phyloP scores from a whole-genome alignment of 2,113 vertebrate genomes.

The Caranx melampygus region DNA sequence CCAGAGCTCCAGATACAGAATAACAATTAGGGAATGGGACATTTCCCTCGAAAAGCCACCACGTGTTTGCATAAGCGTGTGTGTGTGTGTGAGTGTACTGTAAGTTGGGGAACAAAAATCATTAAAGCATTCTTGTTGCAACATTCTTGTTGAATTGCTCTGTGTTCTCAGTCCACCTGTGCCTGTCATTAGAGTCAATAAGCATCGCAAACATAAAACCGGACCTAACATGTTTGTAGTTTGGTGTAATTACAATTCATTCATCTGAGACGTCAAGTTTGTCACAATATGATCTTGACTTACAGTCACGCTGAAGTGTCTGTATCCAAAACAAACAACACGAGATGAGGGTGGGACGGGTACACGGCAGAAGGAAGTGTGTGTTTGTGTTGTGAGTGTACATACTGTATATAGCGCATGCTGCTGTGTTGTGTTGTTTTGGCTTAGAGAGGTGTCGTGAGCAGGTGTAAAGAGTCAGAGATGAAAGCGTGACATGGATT shows the following conservation, averaged over 20 bases:
- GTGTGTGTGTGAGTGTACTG: no score
- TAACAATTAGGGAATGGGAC: background rate
- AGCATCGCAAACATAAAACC: conserved; percentile 19
- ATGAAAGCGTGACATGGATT: background rate
- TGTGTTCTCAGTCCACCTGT: conserved; percentile 34
- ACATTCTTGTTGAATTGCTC: background rate
- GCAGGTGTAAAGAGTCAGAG: background rate
- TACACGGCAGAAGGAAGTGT: conserved; percentile 1
- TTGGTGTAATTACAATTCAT: conserved; percentile 31
- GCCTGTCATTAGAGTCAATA: conserved; percentile 9
- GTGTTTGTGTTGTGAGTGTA: background rate
- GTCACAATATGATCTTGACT: conserved; percentile 23
- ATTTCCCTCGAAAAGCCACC: background rate
- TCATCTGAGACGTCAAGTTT: background rate
- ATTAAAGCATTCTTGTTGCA: conserved; percentile 25
- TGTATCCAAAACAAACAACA: conserved; percentile 63
- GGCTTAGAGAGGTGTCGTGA: conserved; percentile 6
- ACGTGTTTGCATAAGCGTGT: background rate
- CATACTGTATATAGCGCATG: background rate
- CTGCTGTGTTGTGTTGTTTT: conserved; percentile 4
- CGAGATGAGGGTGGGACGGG: background rate
- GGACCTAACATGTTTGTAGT: conserved; percentile 21
- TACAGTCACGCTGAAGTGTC: background rate
- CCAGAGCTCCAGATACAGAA: background rate
- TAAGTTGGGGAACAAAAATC: conserved; percentile 28